phyloP scores from a whole-genome alignment of 2,113 vertebrate species.

The Progne subis region DNA sequence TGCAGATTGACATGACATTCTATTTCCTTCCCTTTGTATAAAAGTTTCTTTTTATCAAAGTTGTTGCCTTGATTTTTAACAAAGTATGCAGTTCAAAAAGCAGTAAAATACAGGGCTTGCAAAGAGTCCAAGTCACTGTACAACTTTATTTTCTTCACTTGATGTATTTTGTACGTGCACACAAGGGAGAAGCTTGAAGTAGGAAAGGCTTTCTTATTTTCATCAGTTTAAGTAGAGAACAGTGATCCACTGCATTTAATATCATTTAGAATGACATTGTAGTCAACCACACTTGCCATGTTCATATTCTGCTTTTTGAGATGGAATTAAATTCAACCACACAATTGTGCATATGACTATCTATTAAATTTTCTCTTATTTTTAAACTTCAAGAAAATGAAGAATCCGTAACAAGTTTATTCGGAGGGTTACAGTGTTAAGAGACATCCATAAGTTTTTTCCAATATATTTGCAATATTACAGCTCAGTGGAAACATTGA shows the following conservation, averaged over 20 bases:
- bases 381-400: neutral
- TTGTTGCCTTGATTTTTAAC: conserved; percentile 7
- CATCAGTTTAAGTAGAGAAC: neutral
- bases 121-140: neutral
- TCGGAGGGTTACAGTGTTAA: neutral
- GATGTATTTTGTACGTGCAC: neutral
- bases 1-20: neutral
- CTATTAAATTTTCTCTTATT: neutral
- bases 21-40: neutral
- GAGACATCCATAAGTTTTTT: neutral
- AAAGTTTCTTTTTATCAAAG: neutral
- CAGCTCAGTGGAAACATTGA: neutral
- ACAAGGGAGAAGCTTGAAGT: neutral
- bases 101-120: neutral
- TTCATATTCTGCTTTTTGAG: neutral
- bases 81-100: neutral
- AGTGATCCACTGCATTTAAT: neutral
- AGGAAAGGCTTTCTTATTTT: neutral
- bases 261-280: neutral
- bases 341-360: neutral
- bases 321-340: neutral
- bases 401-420: neutral
- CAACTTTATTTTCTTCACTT: neutral
- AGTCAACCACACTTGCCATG: neutral
- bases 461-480: neutral